Evolutionary conservation across 2,888 invertebrate species (phyloP).

Genomic region (Hyposoter dolosus): DNA sequence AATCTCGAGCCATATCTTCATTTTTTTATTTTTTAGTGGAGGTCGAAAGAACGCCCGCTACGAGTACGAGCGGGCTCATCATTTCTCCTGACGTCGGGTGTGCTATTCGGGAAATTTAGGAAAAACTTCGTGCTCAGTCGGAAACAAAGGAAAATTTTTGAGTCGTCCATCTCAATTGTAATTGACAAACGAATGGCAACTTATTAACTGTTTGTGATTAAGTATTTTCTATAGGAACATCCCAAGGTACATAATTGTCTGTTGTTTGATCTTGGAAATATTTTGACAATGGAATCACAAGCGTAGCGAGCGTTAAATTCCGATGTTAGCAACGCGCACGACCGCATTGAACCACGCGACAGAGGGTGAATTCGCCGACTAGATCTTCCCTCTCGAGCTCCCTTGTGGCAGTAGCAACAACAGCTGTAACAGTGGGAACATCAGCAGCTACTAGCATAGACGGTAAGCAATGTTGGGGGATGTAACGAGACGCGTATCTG

Average conservation of each 20-base stretch:
- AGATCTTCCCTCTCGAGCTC: constrained; percentile 43
- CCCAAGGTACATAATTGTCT: background rate
- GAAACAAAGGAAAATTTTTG: background rate
- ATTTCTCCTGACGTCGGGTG: background rate
- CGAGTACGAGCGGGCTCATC: background rate
- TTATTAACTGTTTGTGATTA: background rate
- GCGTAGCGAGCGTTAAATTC: constrained; percentile 4
- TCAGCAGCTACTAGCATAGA: constrained; percentile 38
- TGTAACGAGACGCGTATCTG: constrained; percentile 55
- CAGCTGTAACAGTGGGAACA: constrained; percentile 49
- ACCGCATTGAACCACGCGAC: constrained; percentile 35
- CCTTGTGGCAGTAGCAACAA: constrained; percentile 39
- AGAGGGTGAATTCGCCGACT: constrained; percentile 52
- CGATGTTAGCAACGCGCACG: constrained; percentile 11
- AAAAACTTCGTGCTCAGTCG: background rate
- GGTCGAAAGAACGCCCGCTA: background rate
- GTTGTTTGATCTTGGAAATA: background rate
- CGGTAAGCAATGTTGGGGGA: constrained; percentile 51
- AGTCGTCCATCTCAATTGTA: background rate
- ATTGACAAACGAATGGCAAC: background rate
- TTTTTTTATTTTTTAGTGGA: background rate
- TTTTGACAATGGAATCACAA: constrained; percentile 26
- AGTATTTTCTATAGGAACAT: background rate
- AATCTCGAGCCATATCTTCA: background rate
- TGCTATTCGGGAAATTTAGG: background rate